Evolutionary conservation across 1,140 invertebrate genomes (phyloP), one percentile per base, ranked within the genome.

Genomic region (Apolygus lucorum): DNA sequence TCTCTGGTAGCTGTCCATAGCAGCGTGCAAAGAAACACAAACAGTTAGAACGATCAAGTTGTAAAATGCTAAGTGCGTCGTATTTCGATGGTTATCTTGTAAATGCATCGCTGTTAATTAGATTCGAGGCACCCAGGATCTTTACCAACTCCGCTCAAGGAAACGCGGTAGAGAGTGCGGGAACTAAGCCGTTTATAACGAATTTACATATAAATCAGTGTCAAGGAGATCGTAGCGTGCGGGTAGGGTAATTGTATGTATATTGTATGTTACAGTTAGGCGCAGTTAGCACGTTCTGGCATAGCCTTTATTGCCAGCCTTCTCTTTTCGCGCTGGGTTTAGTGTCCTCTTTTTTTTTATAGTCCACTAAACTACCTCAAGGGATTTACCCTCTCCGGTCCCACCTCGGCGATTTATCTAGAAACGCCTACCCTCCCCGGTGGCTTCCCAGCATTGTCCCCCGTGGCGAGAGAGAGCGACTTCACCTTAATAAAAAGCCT

Each of bases 151-250:
- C 54, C 22, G 13, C 54, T 59, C 11, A 13, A 24, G 22, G 54
- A 49, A 49, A 17, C 17, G 17, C 34, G 34, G 34, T 17, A 49
- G 34, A 49, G 8, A 17, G 34, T 11, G 34, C 22, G 22, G 11
- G 34, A 42, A 17, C 11, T 14, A 59, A 59, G 54, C 54, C 54
- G 54, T 59, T 59, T 59, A 24, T 59, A 59, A 59, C 11, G 22
- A 59, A 59, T 59, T 59, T 59, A 59, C 54, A 59, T 59, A 59
- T 59, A 59, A 59, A 59, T 59, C 54, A 59, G 54, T 21, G 54
- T 21, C 54, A 59, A 59, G 22, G 54, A 59, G 54, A 13, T 59
- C 54, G 54, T 24, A 22, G 13, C 54, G 54, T 59, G 22, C 22
- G 54, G 22, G 54, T 11, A 59, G 54, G 54, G 54, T 59, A 59